Conservation (phyloP, 2,888 invertebrate species). For the Trissolcus japonicus region DNA sequence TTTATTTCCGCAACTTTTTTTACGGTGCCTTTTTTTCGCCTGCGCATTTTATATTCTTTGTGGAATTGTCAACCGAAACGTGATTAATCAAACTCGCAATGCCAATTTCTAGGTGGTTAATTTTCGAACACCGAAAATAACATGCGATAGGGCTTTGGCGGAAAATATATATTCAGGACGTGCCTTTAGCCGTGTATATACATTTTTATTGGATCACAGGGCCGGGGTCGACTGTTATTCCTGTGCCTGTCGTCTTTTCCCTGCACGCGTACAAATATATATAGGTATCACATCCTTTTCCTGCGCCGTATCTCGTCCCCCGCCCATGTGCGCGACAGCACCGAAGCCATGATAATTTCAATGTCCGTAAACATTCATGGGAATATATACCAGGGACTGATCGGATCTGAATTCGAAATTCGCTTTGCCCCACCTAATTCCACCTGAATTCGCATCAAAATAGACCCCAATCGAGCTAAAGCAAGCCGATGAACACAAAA, state of each 20-base stretch:
- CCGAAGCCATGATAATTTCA: slow-evolving; percentile 18
- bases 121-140: slow-evolving; percentile 14
- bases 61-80: slow-evolving; percentile 3
- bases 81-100: slow-evolving; percentile 7
- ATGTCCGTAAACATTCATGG: slow-evolving; percentile 19
- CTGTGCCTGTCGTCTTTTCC: slow-evolving; percentile 1
- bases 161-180: slow-evolving; percentile 28
- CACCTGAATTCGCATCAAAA: no score
- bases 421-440: no score
- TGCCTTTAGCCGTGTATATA: slow-evolving; percentile 25
- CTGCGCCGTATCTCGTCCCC: slow-evolving; percentile 14
- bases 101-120: slow-evolving; percentile 24
- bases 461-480: no score
- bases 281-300: slow-evolving; percentile 30
- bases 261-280: slow-evolving; percentile 9
- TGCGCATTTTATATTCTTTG: background rate
- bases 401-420: no score
- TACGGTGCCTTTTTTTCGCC: background rate
- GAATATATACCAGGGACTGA: background rate
- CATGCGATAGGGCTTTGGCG: slow-evolving; percentile 13
- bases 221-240: slow-evolving; percentile 22
- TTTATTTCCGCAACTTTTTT: slow-evolving; percentile 16
- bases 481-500: no score
- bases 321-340: slow-evolving; percentile 7
- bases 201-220: slow-evolving; percentile 26